Percentiles rank a stretch among this genome's conserved stretches.
Conservation (phyloP, 2,797 vertebrate species). For the Emydoidea blandingii region DNA sequence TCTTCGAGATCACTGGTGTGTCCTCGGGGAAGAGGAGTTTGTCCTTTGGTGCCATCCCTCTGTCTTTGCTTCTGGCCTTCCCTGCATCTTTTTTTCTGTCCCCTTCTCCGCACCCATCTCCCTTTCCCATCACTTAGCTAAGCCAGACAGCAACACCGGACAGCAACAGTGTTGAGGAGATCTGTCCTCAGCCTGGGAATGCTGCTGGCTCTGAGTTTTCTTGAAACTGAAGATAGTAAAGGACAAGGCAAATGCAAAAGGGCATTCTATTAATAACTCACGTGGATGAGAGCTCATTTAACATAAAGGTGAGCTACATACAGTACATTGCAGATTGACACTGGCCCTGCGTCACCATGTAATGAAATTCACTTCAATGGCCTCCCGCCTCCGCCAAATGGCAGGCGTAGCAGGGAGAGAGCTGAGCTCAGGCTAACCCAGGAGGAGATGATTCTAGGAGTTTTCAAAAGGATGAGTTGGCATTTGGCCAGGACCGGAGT, state of each 20-base stretch:
- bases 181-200: not conserved
- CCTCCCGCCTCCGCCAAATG: constrained; percentile 12
- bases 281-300: constrained; percentile 37
- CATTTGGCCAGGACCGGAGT: not conserved
- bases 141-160: not conserved
- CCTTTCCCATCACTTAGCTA: not conserved
- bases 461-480: not conserved
- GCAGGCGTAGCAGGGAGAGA: not conserved
- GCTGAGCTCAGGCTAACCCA: constrained; percentile 19
- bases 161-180: not conserved
- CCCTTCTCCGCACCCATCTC: not conserved
- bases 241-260: constrained; percentile 27
- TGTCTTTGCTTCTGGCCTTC: not conserved
- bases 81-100: not conserved
- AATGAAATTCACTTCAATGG: constrained; percentile 44
- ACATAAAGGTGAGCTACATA: constrained; percentile 32
- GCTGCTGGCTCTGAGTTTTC: not conserved
- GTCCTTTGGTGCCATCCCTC: not conserved
- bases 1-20: not conserved
- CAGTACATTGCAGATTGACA: not conserved
- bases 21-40: not conserved
- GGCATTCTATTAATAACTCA: constrained; percentile 28
- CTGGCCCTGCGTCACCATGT: constrained; percentile 37
- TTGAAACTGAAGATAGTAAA: not conserved
- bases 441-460: not conserved